These are phyloP conservation scores for Gambusia yucatana DNA, from an alignment of 2,797 vertebrate species.

Conservation along the genomic window DNA sequence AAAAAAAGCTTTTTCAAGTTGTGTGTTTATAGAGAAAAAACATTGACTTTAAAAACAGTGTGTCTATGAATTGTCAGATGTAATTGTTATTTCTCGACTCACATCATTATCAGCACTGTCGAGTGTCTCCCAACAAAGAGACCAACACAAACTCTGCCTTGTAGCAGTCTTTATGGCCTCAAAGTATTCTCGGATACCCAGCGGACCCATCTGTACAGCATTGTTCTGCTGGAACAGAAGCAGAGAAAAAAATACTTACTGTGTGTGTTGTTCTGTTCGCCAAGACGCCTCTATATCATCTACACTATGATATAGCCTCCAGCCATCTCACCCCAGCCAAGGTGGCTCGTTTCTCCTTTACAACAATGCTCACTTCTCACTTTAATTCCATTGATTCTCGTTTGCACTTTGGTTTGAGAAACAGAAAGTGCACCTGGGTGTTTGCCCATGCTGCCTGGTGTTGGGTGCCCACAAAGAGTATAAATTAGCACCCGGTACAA, in stretches of 20 bases:
- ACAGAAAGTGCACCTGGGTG: conserved; percentile 75
- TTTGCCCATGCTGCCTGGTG: conserved; percentile 74
- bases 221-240: conserved; percentile 52
- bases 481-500: conserved; percentile 81
- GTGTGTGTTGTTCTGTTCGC: conserved; percentile 49
- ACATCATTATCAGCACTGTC: conserved; percentile 41
- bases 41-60: not conserved
- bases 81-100: conserved; percentile 57
- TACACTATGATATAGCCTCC: conserved; percentile 57
- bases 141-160: conserved; percentile 46
- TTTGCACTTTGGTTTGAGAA: conserved; percentile 76
- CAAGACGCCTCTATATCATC: conserved; percentile 38
- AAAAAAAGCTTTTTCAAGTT: not conserved
- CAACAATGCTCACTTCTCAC: conserved; percentile 47
- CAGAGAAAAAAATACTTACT: conserved; percentile 43
- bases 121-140: conserved; percentile 43
- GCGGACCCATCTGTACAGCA: conserved; percentile 32
- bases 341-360: conserved; percentile 62
- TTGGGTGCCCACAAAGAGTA: conserved; percentile 71
- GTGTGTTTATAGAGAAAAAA: conserved; percentile 10
- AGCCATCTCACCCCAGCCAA: conserved; percentile 75
- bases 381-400: conserved; percentile 72
- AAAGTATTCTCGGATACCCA: conserved; percentile 68
- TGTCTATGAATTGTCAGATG: conserved; percentile 43
- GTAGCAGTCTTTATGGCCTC: conserved; percentile 63